Percentiles rank a stretch among this genome's conserved stretches.
Conservation (phyloP, 1,140 invertebrate species). For the Bombus consobrinus region DNA sequence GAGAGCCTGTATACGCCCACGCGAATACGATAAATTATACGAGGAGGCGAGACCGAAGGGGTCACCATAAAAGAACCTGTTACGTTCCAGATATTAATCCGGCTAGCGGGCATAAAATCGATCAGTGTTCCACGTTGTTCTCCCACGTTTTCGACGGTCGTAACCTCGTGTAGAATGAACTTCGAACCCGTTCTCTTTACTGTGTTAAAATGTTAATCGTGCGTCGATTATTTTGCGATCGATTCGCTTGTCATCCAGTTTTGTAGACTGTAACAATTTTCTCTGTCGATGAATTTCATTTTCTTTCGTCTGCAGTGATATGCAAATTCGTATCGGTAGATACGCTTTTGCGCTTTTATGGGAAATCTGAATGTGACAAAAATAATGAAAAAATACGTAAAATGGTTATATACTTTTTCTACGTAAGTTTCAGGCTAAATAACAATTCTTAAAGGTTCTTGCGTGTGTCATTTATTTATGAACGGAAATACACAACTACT, state of each 20-base stretch:
- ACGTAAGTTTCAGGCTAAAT: no score
- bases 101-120: conserved; percentile 53
- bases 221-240: no score
- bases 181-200: not conserved
- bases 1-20: conserved; percentile 64
- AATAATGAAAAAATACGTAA: no score
- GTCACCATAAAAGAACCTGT: conserved; percentile 75
- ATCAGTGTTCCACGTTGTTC: not conserved
- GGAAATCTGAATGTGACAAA: not conserved
- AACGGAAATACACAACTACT: no score
- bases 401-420: no score
- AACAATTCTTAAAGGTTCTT: no score
- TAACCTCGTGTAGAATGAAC: not conserved
- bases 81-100: conserved; percentile 72
- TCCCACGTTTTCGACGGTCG: not conserved
- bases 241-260: not conserved
- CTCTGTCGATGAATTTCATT: not conserved
- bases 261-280: not conserved
- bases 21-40: conserved; percentile 69
- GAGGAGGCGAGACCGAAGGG: conserved; percentile 65
- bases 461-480: no score
- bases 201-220: not conserved
- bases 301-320: not conserved
- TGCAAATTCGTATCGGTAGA: no score
- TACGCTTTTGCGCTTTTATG: not conserved